phyloP scores from a whole-genome alignment of 2,888 invertebrate species.

The Chirona hameri region DNA sequence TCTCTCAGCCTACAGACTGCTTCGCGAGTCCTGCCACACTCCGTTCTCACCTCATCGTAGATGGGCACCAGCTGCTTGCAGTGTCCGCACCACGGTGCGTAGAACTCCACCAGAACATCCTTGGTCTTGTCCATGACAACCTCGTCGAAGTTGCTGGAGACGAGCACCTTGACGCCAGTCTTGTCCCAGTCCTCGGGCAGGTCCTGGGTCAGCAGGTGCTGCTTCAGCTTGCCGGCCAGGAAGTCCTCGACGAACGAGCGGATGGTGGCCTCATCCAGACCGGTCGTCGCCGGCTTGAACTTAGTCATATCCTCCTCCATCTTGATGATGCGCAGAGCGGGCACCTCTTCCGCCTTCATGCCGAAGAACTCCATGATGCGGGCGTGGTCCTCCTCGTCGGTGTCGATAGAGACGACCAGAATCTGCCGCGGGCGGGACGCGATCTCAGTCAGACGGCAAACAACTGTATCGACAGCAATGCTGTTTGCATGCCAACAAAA shows the following conservation, averaged over 20 bases:
- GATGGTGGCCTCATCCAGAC: conserved; percentile 63
- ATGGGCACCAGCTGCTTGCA: conserved; percentile 97
- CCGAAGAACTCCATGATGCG: conserved; percentile 99
- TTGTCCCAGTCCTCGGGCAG: conserved; percentile 97
- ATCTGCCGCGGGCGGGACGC: conserved; percentile 53
- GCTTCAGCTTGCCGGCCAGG: conserved; percentile 87
- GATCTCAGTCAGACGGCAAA: neutral
- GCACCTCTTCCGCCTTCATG: conserved; percentile 88
- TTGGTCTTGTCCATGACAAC: conserved; percentile 82
- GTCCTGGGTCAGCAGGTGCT: conserved; percentile 89
- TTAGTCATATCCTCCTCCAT: conserved; percentile 97
- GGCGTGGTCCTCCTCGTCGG: conserved; percentile 91
- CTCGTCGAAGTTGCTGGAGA: conserved; percentile 91
- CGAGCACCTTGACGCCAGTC: conserved; percentile 85
- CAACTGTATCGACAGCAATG: no score
- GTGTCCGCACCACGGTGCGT: conserved; percentile 81
- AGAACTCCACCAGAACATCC: conserved; percentile 97
- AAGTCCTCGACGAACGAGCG: conserved; percentile 82
- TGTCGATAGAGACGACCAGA: conserved; percentile 91
- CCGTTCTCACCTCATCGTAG: conserved; percentile 63
- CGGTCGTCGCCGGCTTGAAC: conserved; percentile 81
- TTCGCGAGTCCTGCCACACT: neutral
- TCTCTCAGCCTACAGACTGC: no score
- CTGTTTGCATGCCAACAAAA: no score
- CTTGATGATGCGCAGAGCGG: conserved; percentile 84